Conservation (phyloP, 2,113 vertebrate species). For the Urocynchramus pylzowi region DNA sequence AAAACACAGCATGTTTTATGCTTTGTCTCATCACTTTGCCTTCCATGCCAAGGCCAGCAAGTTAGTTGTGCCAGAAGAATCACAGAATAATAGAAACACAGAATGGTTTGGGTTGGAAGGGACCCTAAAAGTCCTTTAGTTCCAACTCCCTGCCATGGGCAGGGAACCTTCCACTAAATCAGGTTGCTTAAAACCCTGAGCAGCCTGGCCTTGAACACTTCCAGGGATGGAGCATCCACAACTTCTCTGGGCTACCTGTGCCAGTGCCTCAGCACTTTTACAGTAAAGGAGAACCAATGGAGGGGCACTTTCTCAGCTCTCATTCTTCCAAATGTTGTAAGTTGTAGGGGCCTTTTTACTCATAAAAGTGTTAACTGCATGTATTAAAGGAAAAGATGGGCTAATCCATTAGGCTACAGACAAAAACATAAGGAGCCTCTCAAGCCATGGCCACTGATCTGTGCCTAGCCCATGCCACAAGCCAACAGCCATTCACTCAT, state of each 20-base stretch:
- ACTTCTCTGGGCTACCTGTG: neutral
- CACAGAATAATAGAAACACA: neutral
- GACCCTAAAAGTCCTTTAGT: neutral
- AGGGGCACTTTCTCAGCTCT: neutral
- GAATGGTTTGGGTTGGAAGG: neutral
- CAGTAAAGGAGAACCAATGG: neutral
- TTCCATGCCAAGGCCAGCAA: neutral
- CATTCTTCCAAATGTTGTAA: neutral
- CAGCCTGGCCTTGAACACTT: neutral
- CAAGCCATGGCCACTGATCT: neutral
- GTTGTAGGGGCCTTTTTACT: neutral
- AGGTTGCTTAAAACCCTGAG: rapidly evolving
- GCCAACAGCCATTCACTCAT: neutral
- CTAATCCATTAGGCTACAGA: neutral
- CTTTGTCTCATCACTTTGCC: neutral
- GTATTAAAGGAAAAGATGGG: neutral
- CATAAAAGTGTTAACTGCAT: neutral
- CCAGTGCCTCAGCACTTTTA: neutral
- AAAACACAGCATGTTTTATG: neutral
- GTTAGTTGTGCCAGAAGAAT: neutral
- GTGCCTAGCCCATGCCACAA: neutral
- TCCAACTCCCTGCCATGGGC: neutral
- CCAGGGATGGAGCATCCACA: neutral
- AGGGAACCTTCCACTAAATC: neutral
- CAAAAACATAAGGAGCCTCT: neutral